Base-by-base conservation (phyloP, 2,888 invertebrate species). In the Drosophila barbarae region DNA sequence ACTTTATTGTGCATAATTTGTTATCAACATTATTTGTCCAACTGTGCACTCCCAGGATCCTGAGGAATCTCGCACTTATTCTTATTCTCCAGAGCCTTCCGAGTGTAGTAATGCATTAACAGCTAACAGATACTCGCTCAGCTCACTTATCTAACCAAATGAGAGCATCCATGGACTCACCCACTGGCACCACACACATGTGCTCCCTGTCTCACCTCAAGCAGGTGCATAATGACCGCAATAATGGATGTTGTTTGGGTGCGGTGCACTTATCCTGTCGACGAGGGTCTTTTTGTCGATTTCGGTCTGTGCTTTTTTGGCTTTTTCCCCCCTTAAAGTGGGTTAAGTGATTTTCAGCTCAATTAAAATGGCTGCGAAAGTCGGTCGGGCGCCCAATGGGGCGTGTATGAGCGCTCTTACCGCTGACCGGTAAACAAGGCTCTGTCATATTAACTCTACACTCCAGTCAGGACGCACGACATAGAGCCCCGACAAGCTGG, bases 321-420 rank as follows among this genome's bases (percentile, higher is more conserved):
- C 30, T 47, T 50, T 60, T 72, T 69, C 54, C 21, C n/a, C 36
- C 35, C 10, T 5, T 3, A 2, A 80, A 74, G 65, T 84, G 69
- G 81, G 78, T 69, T 84, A 85, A 85, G 78, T 85, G 85, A 79
- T 79, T 85, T 84, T 79, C 76, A 72, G 78, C 78, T 84, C 86
- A 85, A 79, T 79, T 85, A 85, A 77, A 78, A 84, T 71, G 73
- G 83, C 80, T 60, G 61, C 63, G 66, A 63, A 42, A 56, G 66
- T 34, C 60, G 51, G 51, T 28, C 57, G 51, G 51, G 39, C 42
- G 49, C 42, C 52, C 73, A 70, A 80, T 71, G 79, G 84, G 63
- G 73, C 76, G 84, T 32, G 9, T 70, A 73, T 75, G 65, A 71
- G 76, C 69, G 67, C 69, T 71, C 53, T 53, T 54, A 65, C 52